Conservation (phyloP, 1,140 invertebrate genomes). For the Cheumatopsyche charites region DNA sequence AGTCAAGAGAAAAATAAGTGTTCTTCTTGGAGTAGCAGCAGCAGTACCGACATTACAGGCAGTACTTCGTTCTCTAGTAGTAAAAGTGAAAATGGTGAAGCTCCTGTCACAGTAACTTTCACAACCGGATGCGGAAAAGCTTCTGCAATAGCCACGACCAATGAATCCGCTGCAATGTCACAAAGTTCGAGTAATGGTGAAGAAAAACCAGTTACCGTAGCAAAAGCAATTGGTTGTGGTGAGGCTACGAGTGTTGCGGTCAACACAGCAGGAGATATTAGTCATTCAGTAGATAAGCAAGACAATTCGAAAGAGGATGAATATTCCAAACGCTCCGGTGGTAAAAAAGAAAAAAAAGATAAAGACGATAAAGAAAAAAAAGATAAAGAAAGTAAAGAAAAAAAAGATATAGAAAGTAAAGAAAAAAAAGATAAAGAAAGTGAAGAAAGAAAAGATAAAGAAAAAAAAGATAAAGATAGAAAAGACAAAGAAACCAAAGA, state of each 20-base stretch:
- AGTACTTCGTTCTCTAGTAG: not conserved
- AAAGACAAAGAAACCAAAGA: not conserved
- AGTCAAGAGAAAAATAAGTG: not conserved
- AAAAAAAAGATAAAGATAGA: too few species aligned
- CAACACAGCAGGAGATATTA: constrained; percentile 33
- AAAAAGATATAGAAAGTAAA: too few species aligned
- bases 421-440: too few species aligned
- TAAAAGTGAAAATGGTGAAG: constrained; percentile 1
- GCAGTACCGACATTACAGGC: not conserved
- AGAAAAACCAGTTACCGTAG: constrained; percentile 33
- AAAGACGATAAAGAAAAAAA: not conserved
- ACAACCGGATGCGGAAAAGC: constrained; percentile 36
- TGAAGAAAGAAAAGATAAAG: too few species aligned
- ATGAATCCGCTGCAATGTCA: constrained; percentile 7
- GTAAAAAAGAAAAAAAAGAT: not conserved
- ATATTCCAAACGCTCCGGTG: not conserved
- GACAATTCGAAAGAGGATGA: not conserved
- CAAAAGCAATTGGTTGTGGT: constrained; percentile 35
- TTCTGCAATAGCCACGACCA: constrained; percentile 2
- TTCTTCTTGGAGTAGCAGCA: constrained; percentile 13
- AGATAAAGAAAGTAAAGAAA: too few species aligned
- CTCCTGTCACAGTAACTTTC: constrained; percentile 17
- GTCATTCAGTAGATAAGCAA: constrained; percentile 30
- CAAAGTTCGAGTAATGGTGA: constrained; percentile 33
- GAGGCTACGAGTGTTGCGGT: constrained; percentile 30